Conservation (phyloP, 2,797 vertebrate genomes). For the Lateolabrax maculatus region DNA sequence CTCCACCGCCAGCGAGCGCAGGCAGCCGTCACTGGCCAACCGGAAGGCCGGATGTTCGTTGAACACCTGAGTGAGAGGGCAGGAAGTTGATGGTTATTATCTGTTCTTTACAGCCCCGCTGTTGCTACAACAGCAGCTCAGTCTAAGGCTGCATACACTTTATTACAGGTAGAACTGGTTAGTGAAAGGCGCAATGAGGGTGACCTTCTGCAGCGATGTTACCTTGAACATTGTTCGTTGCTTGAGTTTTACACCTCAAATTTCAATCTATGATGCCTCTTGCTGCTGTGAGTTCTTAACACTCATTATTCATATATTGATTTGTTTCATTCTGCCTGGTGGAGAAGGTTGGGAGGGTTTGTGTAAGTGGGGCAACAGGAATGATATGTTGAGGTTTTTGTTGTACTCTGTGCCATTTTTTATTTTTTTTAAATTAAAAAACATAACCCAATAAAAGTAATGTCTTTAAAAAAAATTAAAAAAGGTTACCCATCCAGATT, state of each 20-base stretch:
- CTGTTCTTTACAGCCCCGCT: not conserved
- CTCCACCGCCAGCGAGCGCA: constrained; percentile 94
- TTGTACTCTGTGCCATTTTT: not conserved
- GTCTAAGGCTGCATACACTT: accelerated
- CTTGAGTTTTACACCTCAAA: not conserved
- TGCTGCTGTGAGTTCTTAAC: not conserved
- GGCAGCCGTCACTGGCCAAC: constrained; percentile 95
- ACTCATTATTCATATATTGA: not conserved
- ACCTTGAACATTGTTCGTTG: not conserved
- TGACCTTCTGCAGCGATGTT: too few relatives aligned
- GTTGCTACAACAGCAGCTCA: not conserved
- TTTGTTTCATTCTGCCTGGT: not conserved
- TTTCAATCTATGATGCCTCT: not conserved
- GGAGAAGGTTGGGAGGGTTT: too few relatives aligned
- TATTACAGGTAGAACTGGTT: not conserved
- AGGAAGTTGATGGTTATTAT: not conserved
- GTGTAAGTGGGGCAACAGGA: too few relatives aligned
- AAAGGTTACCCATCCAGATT: too few relatives aligned
- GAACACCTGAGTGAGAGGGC: constrained; percentile 84
- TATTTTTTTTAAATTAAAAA: not conserved
- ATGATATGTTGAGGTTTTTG: too few relatives aligned
- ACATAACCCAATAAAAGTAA: not conserved
- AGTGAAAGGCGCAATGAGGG: not conserved
- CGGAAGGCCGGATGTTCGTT: constrained; percentile 97
- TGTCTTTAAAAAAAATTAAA: too few relatives aligned